A percentile compares a stretch with the other conserved stretches of the same genome.
These are phyloP conservation scores for Ceriagrion tenellum DNA, from an alignment of 2,888 invertebrate genomes.

Conservation along the genomic window DNA sequence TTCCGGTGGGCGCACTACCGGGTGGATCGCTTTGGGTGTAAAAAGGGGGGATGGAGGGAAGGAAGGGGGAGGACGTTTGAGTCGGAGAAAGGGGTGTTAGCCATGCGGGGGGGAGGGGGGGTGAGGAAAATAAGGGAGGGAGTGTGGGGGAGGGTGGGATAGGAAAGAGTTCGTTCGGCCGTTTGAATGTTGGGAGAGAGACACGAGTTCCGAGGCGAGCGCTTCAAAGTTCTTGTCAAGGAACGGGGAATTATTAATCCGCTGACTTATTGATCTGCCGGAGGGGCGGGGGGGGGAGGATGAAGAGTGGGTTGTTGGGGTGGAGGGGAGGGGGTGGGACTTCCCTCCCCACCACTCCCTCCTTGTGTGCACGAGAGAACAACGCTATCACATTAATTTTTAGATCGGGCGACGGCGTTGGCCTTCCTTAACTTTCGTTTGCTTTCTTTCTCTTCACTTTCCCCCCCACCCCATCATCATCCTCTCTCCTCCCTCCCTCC, in stretches of 20 bases:
- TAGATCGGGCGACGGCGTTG: neutral
- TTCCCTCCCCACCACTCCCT: neutral
- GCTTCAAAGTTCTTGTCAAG: constrained; percentile 26
- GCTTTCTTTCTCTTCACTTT: constrained; percentile 21
- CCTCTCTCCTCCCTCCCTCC: no score
- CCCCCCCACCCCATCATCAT: neutral
- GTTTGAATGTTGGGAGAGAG: constrained; percentile 2
- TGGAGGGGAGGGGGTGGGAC: neutral
- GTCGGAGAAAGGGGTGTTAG: neutral
- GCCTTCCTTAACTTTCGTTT: constrained; percentile 13
- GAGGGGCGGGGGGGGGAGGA: neutral
- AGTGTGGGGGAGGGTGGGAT: neutral
- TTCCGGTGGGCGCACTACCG: neutral
- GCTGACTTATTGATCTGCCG: neutral
- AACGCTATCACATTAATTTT: constrained; percentile 22
- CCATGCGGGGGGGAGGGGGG: neutral
- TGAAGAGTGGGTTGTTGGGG: neutral
- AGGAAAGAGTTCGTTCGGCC: neutral
- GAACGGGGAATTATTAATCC: constrained; percentile 19
- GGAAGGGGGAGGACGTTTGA: no score
- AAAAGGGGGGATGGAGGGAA: neutral
- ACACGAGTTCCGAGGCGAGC: neutral
- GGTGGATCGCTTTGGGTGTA: neutral
- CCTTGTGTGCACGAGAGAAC: neutral
- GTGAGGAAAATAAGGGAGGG: neutral